Evolutionary conservation across 2,888 invertebrate genomes (phyloP).

Genomic region (Quadriops clusia): DNA sequence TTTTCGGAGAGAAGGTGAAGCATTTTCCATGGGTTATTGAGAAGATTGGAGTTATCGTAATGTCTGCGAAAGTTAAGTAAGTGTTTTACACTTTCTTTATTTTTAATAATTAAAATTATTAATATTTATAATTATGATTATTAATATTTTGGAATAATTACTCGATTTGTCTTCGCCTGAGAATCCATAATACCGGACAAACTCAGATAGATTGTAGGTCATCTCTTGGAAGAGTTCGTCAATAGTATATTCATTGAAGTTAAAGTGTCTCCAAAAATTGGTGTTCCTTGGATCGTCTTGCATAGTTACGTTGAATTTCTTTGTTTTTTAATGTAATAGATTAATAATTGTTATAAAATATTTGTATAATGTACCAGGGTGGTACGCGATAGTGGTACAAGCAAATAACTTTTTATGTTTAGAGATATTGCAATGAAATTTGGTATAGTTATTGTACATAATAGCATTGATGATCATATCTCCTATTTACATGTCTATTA

Average conservation of each 20-base stretch:
- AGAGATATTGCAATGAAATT: too few relatives aligned
- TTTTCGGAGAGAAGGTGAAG: slow-evolving; percentile 44
- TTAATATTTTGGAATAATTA: background rate
- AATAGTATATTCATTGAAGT: slow-evolving; percentile 43
- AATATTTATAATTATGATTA: too few relatives aligned
- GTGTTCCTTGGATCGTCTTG: slow-evolving; percentile 25
- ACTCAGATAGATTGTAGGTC: slow-evolving; percentile 44
- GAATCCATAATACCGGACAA: slow-evolving; percentile 45
- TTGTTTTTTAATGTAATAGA: too few relatives aligned
- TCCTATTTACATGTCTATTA: too few relatives aligned
- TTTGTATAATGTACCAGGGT: too few relatives aligned
- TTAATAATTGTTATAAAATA: too few relatives aligned
- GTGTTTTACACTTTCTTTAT: background rate
- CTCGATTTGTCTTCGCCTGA: slow-evolving; percentile 27
- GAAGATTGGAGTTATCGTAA: slow-evolving; percentile 38
- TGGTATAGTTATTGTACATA: too few relatives aligned
- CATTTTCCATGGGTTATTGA: slow-evolving; percentile 49
- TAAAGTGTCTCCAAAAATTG: slow-evolving; percentile 43
- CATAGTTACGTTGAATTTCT: too few relatives aligned
- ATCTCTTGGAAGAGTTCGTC: slow-evolving; percentile 48
- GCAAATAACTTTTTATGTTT: too few relatives aligned
- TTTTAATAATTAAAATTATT: background rate
- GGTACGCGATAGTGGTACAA: too few relatives aligned
- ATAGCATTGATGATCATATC: too few relatives aligned
- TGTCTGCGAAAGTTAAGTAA: slow-evolving; percentile 33